phyloP scores from a whole-genome alignment of 2,888 invertebrate species.

The Coleophora flavipennella region DNA sequence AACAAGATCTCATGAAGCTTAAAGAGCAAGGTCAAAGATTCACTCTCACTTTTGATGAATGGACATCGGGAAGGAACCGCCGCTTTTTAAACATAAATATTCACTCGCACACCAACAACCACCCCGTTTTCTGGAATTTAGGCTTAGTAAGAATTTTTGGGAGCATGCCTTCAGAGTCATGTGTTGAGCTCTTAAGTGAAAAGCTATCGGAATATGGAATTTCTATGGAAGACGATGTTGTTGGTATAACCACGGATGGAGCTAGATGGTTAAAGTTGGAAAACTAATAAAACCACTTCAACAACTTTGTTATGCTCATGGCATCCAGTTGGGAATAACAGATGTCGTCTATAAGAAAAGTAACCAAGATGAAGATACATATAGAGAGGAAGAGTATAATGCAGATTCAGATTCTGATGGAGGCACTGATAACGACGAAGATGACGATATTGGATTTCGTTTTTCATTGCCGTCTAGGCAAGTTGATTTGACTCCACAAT shows the following conservation, averaged over 20 bases:
- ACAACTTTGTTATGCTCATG: conserved; percentile 11
- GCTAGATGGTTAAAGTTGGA: conserved; percentile 9
- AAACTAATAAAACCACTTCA: conserved; percentile 4
- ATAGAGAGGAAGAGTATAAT: neutral
- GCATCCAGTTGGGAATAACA: conserved; percentile 6
- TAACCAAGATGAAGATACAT: neutral
- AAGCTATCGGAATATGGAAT: neutral
- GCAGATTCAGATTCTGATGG: neutral
- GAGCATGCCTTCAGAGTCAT: conserved; percentile 5
- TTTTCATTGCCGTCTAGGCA: neutral
- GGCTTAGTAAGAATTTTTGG: conserved; percentile 6
- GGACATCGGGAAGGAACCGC: conserved; percentile 7
- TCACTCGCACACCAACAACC: neutral
- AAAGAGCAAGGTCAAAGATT: conserved; percentile 11
- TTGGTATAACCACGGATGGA: conserved; percentile 9
- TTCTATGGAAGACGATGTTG: conserved; percentile 1
- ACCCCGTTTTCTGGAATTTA: conserved; percentile 4
- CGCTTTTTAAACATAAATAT: conserved; percentile 8
- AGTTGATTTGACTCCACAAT: conserved; percentile 9
- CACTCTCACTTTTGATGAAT: conserved; percentile 3
- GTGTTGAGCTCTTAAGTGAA: neutral
- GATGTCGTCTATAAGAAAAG: conserved; percentile 3
- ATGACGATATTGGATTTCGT: neutral
- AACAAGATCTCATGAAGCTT: conserved; percentile 7
- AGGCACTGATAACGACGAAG: neutral